Base-by-base conservation (phyloP, 2,888 invertebrate species). In the Acronicta alni region DNA sequence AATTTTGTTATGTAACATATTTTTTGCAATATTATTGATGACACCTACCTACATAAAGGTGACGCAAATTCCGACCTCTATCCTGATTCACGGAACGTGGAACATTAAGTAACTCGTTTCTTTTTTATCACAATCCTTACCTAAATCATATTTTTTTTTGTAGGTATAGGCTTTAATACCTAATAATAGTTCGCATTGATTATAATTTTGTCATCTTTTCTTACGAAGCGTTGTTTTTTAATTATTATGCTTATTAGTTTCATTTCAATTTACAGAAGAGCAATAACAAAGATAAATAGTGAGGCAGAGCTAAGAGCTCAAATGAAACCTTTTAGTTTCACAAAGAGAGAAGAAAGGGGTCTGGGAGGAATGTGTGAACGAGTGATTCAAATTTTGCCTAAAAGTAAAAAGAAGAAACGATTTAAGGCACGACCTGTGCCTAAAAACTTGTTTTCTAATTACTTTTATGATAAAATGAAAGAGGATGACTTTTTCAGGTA, bases 401-500 rank as follows among this genome's bases (percentile, higher is more conserved):
- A 93, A 62, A 76, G 78, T 35, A 94, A 81, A 77, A 94, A 88
- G 89, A 95, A 92, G 67, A 95, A 95, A 73, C 88, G 92, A 42
- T 97, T 97, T 79, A 95, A 90, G 77, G 97, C 97, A 0, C 95
- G 96, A 68, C 96, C 97, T 0, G 95, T 97, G 10, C 96, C 97
- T 0, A 96, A 95, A 80, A 96, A 96, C 85, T 87, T 97, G 18
- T 97, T 96, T 80, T 96, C 96, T 15, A 96, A 96, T 78, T 96
- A 96, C 67, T 95, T 96, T 76, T 96, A 96, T 68, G 95, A 96
- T 67, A 96, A 96, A 82, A 96, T 96, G 94, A 95, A 96, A 68
- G 96, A 97, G 80, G 96, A 97, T 74, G 96, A 96, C 69, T 97
- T 96, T 87, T 96, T 96, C 84, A 95, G 96, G 96, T 96, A 77